Conservation (phyloP, 92 coral and sea anemone genomes). For the Porites lobata region DNA sequence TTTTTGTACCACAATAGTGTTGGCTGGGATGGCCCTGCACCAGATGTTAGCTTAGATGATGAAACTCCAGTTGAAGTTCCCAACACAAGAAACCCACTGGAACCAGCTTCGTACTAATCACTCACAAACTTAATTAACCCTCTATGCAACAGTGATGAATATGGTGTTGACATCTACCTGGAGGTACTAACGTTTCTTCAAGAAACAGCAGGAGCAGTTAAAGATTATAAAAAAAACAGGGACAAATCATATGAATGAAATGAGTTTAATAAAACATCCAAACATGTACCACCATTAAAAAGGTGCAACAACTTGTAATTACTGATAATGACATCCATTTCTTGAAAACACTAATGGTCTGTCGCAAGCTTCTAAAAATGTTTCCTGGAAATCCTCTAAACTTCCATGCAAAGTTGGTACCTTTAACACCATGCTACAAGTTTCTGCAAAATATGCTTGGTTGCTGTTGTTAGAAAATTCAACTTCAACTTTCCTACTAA, state of each 20-base stretch:
- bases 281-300: not conserved
- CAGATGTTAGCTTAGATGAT: slow-evolving; percentile 20
- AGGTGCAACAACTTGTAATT: not conserved
- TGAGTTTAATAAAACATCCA: not conserved
- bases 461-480: not conserved
- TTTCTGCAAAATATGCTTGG: no score
- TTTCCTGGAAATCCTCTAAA: no score
- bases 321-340: no score
- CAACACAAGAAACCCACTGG: slow-evolving; percentile 4
- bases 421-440: no score
- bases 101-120: slow-evolving; percentile 13
- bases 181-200: slow-evolving; percentile 21
- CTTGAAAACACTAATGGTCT: no score
- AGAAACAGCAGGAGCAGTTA: slow-evolving; percentile 2
- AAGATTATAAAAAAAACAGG: not conserved
- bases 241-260: not conserved
- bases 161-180: slow-evolving; percentile 23
- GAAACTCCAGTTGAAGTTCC: slow-evolving; percentile 2
- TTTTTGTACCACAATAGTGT: not conserved
- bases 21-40: slow-evolving; percentile 47
- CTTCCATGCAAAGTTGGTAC: no score
- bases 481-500: not conserved
- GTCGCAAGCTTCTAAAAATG: no score
- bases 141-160: slow-evolving; percentile 14
- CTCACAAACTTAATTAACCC: slow-evolving; percentile 8